Conservation (phyloP, 2,113 vertebrate genomes). For the Ailuropoda melanoleuca region DNA sequence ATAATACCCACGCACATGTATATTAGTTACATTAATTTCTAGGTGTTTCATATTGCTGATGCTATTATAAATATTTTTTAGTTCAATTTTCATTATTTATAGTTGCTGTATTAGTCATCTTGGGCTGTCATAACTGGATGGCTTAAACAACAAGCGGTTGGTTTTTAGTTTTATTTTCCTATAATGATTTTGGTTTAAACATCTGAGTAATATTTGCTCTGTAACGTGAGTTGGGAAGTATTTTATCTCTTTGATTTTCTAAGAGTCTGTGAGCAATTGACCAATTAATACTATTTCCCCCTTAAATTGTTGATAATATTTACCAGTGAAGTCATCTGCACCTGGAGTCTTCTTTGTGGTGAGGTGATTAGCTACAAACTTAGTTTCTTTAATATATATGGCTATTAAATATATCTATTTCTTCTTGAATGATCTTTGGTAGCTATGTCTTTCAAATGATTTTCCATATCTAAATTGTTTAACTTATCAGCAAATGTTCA, state of each 20-base stretch:
- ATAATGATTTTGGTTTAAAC: neutral
- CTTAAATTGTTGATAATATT: neutral
- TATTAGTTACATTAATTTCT: neutral
- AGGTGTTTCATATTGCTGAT: neutral
- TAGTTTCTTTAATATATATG: neutral
- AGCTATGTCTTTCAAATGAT: neutral
- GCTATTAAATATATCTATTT: neutral
- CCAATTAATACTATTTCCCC: neutral
- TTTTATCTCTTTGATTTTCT: neutral
- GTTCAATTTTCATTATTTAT: neutral
- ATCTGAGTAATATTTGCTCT: neutral
- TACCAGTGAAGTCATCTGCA: neutral
- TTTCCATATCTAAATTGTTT: neutral
- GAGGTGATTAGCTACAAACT: neutral
- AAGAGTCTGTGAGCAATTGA: neutral
- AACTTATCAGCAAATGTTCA: neutral
- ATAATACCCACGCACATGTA: neutral
- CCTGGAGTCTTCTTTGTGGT: neutral
- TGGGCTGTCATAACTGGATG: neutral
- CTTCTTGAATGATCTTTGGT: neutral
- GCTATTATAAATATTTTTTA: neutral
- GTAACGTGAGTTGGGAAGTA: neutral
- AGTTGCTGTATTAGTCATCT: neutral
- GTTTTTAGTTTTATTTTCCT: neutral
- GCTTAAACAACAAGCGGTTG: neutral